Conservation (phyloP, 2,113 vertebrate species). For the Corythornis madagascariensis region DNA sequence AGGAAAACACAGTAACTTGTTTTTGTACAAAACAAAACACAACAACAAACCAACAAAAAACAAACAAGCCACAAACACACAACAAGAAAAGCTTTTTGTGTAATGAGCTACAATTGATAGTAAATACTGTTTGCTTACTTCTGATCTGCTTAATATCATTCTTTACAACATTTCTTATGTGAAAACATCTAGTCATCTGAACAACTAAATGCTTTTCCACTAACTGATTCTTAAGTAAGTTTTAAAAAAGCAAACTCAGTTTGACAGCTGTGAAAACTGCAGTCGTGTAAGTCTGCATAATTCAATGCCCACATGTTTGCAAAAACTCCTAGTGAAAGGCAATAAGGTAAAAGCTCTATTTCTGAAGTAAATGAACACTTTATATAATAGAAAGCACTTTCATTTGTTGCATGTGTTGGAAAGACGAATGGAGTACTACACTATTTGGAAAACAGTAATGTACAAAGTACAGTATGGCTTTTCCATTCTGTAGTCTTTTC, state of each 20-base stretch:
- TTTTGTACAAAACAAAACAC: not conserved
- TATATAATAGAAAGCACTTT: not conserved
- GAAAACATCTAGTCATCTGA: not conserved
- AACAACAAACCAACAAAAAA: no score
- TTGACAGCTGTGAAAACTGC: not conserved
- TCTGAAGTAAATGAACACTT: not conserved
- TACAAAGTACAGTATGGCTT: not conserved
- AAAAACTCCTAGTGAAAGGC: not conserved
- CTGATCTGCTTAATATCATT: not conserved
- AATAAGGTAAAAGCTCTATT: not conserved
- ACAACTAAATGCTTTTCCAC: not conserved
- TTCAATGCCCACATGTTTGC: not conserved
- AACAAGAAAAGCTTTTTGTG: not conserved
- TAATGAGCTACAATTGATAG: not conserved
- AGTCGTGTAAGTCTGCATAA: constrained; percentile 6
- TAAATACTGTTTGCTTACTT: not conserved
- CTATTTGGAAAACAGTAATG: not conserved
- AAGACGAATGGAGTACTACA: not conserved
- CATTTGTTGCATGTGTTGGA: not conserved
- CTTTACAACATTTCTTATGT: not conserved
- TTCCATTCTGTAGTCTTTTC: not conserved
- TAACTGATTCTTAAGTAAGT: not conserved
- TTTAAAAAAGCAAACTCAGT: not conserved
- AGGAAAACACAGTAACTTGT: not conserved
- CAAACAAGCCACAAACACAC: not conserved